Evolutionary conservation across 2,797 vertebrate species (phyloP).

Genomic region (Potorous gilbertii): DNA sequence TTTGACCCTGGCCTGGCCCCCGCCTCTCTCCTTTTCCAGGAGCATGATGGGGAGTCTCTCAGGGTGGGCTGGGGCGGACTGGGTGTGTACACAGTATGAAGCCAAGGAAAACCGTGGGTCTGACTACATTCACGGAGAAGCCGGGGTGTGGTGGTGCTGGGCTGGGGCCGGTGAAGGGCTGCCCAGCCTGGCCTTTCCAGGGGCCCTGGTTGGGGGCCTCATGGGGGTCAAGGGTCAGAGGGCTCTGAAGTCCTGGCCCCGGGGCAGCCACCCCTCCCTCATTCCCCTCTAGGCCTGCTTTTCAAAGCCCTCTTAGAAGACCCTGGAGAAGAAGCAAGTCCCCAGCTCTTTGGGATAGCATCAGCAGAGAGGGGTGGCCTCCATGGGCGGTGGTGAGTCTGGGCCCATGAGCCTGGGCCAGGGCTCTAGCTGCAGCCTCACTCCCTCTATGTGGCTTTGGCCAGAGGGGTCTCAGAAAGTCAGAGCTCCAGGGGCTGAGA

Average conservation of each 20-base stretch:
- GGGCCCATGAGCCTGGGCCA: background rate
- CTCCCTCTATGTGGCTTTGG: background rate
- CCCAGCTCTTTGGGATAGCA: background rate
- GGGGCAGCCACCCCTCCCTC: no score
- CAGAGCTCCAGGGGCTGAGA: background rate
- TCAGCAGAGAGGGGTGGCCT: background rate
- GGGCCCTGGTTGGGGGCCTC: background rate
- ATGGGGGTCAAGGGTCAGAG: background rate
- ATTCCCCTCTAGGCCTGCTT: no score
- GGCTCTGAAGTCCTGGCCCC: no score
- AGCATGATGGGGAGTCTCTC: background rate
- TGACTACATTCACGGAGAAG: background rate
- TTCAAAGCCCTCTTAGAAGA: background rate
- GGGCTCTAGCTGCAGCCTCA: background rate
- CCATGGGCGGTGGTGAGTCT: no score
- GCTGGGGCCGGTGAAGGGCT: background rate
- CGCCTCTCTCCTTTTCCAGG: background rate
- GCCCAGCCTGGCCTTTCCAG: background rate
- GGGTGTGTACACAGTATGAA: background rate
- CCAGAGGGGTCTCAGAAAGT: background rate
- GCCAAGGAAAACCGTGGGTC: background rate
- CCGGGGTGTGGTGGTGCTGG: background rate
- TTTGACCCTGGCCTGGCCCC: background rate
- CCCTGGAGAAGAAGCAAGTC: background rate
- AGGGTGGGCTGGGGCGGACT: background rate